A percentile compares a stretch with the other conserved stretches of the same genome.
phyloP scores from a whole-genome alignment of 2,888 invertebrate species.

The Lottia scabra region DNA sequence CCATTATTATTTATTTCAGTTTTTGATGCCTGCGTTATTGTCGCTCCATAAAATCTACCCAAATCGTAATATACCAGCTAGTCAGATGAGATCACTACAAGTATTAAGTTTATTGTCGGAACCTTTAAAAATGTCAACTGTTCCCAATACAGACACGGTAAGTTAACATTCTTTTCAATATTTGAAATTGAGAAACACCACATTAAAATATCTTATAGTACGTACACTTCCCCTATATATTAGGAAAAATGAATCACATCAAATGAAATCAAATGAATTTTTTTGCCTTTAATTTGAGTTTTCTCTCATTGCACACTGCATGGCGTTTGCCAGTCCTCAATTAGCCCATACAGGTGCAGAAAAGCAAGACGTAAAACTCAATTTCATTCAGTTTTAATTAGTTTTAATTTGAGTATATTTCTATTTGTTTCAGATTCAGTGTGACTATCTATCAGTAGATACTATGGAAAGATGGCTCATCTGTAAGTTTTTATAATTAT shows the following conservation, averaged over 20 bases:
- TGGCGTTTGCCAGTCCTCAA: too few species aligned
- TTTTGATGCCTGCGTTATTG: conserved; percentile 83
- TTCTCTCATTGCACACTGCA: too few species aligned
- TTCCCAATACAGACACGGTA: conserved; percentile 89
- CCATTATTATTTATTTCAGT: conserved; percentile 31
- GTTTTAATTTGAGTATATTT: too few species aligned
- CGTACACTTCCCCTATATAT: too few species aligned
- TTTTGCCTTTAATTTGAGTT: too few species aligned
- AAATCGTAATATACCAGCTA: conserved; percentile 90
- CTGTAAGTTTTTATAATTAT: conserved; percentile 71
- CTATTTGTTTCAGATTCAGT: conserved; percentile 79
- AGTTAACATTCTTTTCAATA: conserved; percentile 13
- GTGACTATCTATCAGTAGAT: conserved; percentile 96
- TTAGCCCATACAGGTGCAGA: too few species aligned
- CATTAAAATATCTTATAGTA: too few species aligned
- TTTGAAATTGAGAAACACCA: too few species aligned
- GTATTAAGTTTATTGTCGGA: conserved; percentile 90
- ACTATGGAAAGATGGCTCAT: conserved; percentile 97
- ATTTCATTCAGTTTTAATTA: too few species aligned
- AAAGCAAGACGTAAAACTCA: too few species aligned
- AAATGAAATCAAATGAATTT: too few species aligned
- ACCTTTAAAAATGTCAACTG: conserved; percentile 93
- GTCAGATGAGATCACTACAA: conserved; percentile 82
- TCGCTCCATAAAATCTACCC: conserved; percentile 91
- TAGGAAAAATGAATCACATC: too few species aligned